Evolutionary conservation across 2,797 vertebrate species (phyloP), one percentile per base, ranked within the genome.

Genomic region (Chaenodraco wilsoni): DNA sequence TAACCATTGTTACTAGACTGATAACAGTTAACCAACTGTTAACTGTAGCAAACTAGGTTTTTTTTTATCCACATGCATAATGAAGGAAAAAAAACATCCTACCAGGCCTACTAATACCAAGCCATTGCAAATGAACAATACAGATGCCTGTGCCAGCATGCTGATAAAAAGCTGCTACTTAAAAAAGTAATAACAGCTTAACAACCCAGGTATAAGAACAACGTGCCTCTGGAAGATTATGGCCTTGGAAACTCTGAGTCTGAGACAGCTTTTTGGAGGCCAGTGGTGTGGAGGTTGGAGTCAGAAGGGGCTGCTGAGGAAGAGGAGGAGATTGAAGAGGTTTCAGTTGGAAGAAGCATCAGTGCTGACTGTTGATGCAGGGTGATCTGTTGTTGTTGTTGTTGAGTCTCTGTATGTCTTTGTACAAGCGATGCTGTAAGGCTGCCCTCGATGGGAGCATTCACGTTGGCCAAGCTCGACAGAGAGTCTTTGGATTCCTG

Each of bases 401-500:
- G 86, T 10, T 92, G 87, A 87, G 79, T 67, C 50, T 85, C 77
- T 83, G 79, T 63, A 40, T 87, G 84, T 72, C 88, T 87, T 61
- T 87, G 95, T 84, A 94, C 93, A 90, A 95, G 88, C 87, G 94
- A 76, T 43, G 94, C 92, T 86, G 95, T 93, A 94, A 97, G 91
- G 93, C 96, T 96, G 89, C 97, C 95, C 87, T 95, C 94, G 1
- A 93, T 92, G 69, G 95, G 90, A 66, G 95, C 90, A 81, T 95
- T 95, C 81, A 92, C 84, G 64, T 91, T 93, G 65, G 90, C 91
- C 87, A 91, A 91, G 64, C 95, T 95, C 77, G 94, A 94, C 67
- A 93, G 75, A 46, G 95, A 95, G 94, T 97, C 96, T 96, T 96
- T 97, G 95, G 96, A 93, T 94, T 97, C 96, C 78, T 93, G 94